These are phyloP conservation scores for Cliona cf. orientalis DNA, from an alignment of 37 sponge, comb jelly and placozoan genomes.

Conservation along the genomic window DNA sequence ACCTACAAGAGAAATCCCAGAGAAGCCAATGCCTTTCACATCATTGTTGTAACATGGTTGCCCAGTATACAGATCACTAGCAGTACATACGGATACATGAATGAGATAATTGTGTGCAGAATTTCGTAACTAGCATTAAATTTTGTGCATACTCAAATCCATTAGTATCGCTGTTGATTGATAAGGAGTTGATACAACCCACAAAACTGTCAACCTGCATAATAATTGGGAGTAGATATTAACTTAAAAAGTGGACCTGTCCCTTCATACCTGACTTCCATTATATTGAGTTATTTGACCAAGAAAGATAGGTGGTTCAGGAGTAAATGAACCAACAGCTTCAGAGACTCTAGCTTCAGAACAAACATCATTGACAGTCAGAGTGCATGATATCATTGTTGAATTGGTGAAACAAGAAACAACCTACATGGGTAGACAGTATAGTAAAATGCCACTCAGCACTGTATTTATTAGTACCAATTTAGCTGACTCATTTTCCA, in stretches of 20 bases:
- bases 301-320: slow-evolving; percentile 27
- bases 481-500: too few species aligned
- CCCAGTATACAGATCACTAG: slow-evolving; percentile 29
- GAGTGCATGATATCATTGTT: too few species aligned
- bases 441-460: too few species aligned
- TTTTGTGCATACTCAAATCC: slow-evolving; percentile 37
- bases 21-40: slow-evolving; percentile 35
- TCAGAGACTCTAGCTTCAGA: neutral
- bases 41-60: slow-evolving; percentile 34
- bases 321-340: slow-evolving; percentile 5
- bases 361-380: neutral
- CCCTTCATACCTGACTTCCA: neutral
- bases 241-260: neutral
- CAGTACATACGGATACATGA: neutral
- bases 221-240: neutral
- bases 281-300: neutral
- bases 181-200: slow-evolving; percentile 35
- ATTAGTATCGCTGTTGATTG: slow-evolving; percentile 11
- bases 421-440: neutral
- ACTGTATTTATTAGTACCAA: too few species aligned
- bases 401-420: neutral
- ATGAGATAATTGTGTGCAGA: neutral
- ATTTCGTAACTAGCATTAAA: neutral
- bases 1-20: slow-evolving; percentile 31
- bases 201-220: slow-evolving; percentile 45